Conservation (phyloP, 2,797 vertebrate species). For the Lepilemur septentrionalis region DNA sequence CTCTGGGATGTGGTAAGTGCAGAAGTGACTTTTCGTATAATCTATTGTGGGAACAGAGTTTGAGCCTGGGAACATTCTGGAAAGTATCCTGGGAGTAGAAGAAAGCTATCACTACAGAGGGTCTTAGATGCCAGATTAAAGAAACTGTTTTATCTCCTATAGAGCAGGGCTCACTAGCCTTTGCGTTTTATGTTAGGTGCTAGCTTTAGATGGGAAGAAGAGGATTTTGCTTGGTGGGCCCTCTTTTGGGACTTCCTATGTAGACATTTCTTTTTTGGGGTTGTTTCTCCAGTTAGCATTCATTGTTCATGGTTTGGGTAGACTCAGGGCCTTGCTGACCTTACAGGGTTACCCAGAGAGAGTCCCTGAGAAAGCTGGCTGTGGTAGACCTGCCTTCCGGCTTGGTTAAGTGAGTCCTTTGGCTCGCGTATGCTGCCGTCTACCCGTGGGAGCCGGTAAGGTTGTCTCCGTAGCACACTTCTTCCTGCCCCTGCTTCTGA, state of each 20-base stretch:
- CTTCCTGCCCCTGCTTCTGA: background rate
- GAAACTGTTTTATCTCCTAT: background rate
- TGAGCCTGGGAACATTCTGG: background rate
- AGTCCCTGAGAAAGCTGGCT: background rate
- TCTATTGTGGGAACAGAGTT: background rate
- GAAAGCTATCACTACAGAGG: background rate
- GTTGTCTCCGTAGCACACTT: background rate
- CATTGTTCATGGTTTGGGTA: background rate
- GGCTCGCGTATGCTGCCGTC: accelerated
- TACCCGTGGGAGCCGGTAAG: accelerated
- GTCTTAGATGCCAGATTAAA: background rate
- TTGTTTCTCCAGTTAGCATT: background rate
- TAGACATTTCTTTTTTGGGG: background rate
- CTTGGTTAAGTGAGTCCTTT: no score
- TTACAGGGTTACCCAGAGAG: background rate
- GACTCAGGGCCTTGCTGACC: background rate
- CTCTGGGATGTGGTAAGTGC: accelerated
- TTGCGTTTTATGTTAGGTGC: background rate
- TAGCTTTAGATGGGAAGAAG: background rate
- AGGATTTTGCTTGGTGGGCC: background rate
- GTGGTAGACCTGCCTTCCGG: accelerated
- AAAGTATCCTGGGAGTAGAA: background rate
- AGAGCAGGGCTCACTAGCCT: no score
- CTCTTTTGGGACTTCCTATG: background rate
- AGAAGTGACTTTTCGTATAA: accelerated